phyloP scores from a whole-genome alignment of 2,113 vertebrate species.

The Bubo bubo region DNA sequence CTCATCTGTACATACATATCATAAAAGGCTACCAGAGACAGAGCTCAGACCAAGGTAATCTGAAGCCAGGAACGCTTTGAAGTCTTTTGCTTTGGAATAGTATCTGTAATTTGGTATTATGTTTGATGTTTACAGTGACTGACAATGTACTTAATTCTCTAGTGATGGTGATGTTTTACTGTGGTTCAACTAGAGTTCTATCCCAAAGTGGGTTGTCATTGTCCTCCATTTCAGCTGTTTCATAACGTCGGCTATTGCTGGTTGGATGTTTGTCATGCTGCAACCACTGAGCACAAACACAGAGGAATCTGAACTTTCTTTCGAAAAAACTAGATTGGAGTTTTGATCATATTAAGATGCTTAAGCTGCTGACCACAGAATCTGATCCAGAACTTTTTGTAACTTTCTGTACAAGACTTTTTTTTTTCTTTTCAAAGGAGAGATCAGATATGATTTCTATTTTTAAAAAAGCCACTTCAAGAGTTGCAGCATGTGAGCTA shows the following conservation, averaged over 20 bases:
- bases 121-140: neutral
- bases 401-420: neutral
- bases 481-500: neutral
- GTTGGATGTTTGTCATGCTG: neutral
- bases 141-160: neutral
- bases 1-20: accelerated
- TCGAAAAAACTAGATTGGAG: neutral
- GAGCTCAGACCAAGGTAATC: neutral
- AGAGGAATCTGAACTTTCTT: neutral
- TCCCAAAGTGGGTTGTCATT: neutral
- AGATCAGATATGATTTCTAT: neutral
- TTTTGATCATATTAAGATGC: neutral
- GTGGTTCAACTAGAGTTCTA: neutral
- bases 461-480: neutral
- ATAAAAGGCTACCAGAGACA: neutral
- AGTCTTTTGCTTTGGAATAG: neutral
- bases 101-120: neutral
- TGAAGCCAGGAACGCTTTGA: neutral
- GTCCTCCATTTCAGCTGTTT: neutral
- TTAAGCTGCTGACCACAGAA: neutral
- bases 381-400: neutral
- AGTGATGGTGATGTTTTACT: neutral
- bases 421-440: neutral
- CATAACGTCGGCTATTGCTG: neutral
- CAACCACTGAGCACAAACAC: neutral